Percentiles rank a stretch among this genome's conserved stretches.
Evolutionary conservation across 2,113 vertebrate genomes (phyloP).

Genomic region (Casuarius casuarius): DNA sequence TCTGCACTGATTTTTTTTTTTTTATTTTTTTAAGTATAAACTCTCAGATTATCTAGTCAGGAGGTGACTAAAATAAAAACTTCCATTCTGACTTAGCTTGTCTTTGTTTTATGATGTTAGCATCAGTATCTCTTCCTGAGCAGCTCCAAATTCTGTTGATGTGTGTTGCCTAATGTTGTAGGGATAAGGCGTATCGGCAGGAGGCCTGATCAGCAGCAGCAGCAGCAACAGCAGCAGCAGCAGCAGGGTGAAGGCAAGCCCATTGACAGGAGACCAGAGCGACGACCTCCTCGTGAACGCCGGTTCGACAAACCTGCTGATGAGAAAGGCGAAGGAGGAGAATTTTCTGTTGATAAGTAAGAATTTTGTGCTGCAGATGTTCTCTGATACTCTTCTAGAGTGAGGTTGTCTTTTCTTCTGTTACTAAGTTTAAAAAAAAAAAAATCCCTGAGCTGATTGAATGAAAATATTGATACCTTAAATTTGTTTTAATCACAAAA

Average conservation of each 20-base stretch:
- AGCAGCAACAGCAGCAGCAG: slow-evolving; percentile 52
- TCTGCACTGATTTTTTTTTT: background rate
- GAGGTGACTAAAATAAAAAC: background rate
- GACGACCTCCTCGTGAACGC: slow-evolving; percentile 93
- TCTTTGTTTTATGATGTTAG: rapidly evolving
- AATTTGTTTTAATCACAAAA: background rate
- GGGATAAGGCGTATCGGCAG: slow-evolving; percentile 94
- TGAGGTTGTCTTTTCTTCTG: background rate
- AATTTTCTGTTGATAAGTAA: slow-evolving; percentile 96
- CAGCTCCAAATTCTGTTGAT: slow-evolving; percentile 28
- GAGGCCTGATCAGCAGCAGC: slow-evolving; percentile 88
- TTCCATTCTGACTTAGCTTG: rapidly evolving
- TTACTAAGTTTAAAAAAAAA: background rate
- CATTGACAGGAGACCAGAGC: slow-evolving; percentile 89
- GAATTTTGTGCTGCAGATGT: background rate
- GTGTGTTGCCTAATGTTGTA: slow-evolving; percentile 64
- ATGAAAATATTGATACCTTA: background rate
- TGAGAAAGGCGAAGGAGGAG: slow-evolving; percentile 94
- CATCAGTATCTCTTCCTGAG: background rate
- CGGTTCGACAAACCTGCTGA: slow-evolving; percentile 91
- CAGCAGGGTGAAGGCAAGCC: slow-evolving; percentile 91
- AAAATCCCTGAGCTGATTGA: background rate
- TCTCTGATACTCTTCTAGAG: background rate
- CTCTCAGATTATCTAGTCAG: rapidly evolving
- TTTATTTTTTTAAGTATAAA: background rate